Evolutionary conservation across 2,113 vertebrate species (phyloP), one percentile per base, ranked within the genome.

Genomic region (Butorides virescens): DNA sequence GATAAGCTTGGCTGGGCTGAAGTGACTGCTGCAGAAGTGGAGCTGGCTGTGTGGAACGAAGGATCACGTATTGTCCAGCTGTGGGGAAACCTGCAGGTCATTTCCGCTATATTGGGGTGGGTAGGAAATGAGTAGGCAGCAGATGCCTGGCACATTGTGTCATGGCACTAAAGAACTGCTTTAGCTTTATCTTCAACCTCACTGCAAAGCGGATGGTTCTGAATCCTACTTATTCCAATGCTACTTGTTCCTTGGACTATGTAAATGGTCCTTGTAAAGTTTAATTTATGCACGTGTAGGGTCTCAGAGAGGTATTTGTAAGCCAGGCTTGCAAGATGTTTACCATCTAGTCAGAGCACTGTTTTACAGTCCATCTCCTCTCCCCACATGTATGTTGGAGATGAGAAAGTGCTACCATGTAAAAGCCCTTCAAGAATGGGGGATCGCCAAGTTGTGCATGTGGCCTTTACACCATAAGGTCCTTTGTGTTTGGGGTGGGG

Each of bases 21-120:
- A 50, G n/a, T 27, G 39, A 52, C 36, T 15, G 21, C 32, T 66
- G 50, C 42, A 36, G 34, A 79, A 79, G 50, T 2, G 17, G 49
- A 79, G 55, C 75, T 39, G 62, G 19, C 42, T n/a, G 6, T 29
- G 3, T 17, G 39, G 29, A 73, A 72, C 0, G 0, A 75, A 81
- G 39, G 46, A n/a, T 74, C 14, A 25, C 11, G 25, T 20, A 17
- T 16, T 63, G 44, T 6, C 36, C 37, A 71, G 49, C 42, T 78
- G 37, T 47, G 30, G 55, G 65, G 34, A 71, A 86, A 75, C 19
- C 46, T n/a, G n/a, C 63, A 70, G 37, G 26, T 53, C 0, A 0
- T 71, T 71, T 92, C 61, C 2, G 1, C 12, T 47, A 1, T 22
- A 18, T 11, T 34, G 25, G 14, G 56, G 19, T 20, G 29, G 46